Conservation (phyloP, 2,888 invertebrate genomes). For the Microdon myrmicae region DNA sequence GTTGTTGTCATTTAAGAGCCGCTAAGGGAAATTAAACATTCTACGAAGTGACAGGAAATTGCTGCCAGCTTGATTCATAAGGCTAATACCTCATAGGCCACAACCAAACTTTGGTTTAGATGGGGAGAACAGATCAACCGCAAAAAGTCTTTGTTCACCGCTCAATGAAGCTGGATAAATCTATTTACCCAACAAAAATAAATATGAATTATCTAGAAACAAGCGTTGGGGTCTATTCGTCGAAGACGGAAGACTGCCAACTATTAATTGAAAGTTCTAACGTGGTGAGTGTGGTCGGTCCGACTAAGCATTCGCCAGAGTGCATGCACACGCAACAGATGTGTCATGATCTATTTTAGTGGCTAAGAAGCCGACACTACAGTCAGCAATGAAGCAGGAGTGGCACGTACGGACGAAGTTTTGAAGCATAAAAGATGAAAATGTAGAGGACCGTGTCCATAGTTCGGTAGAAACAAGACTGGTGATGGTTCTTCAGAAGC, state of each 20-base stretch:
- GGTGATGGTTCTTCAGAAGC: too few relatives aligned
- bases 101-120: constrained; percentile 7
- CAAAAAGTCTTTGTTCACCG: constrained; percentile 45
- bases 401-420: too few relatives aligned
- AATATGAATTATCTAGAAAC: constrained; percentile 27
- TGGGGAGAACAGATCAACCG: constrained; percentile 44
- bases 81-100: constrained; percentile 39
- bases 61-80: constrained; percentile 41
- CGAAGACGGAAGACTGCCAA: constrained; percentile 17
- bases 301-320: constrained; percentile 1
- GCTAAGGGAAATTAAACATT: constrained; percentile 41
- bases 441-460: too few relatives aligned
- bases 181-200: constrained; percentile 26
- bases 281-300: background rate
- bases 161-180: constrained; percentile 45
- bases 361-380: constrained; percentile 14
- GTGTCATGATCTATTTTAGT: constrained; percentile 31
- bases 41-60: constrained; percentile 49
- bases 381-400: too few relatives aligned
- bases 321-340: constrained; percentile 1
- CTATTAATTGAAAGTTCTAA: constrained; percentile 25
- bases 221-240: constrained; percentile 1
- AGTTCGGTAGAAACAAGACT: too few relatives aligned
- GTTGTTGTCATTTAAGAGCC: constrained; percentile 44
- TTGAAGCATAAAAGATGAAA: too few relatives aligned